A percentile compares a stretch with the other conserved stretches of the same genome.
Evolutionary conservation across 2,113 vertebrate genomes (phyloP).

Genomic region (Fukomys damarensis): DNA sequence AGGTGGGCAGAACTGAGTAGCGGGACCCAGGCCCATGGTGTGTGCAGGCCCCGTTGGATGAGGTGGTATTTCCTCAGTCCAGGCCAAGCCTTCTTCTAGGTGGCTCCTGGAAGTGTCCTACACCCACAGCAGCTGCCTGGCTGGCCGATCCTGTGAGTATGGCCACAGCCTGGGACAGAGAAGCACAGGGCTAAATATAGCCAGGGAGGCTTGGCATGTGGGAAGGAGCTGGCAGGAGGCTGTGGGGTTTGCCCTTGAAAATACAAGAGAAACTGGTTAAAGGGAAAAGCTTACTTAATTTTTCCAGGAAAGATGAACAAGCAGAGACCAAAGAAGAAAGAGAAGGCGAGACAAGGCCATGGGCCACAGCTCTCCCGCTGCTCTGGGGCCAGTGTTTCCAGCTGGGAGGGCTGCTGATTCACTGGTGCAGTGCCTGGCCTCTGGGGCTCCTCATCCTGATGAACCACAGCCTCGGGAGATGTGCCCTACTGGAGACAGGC

Average conservation of each 20-base stretch:
- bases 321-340: slow-evolving; percentile 10
- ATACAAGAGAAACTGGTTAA: slow-evolving; percentile 51
- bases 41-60: background rate
- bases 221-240: background rate
- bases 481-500: accelerated
- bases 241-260: slow-evolving; percentile 1
- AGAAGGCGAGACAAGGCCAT: background rate
- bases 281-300: slow-evolving; percentile 58
- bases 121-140: background rate
- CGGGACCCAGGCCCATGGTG: background rate
- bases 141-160: background rate
- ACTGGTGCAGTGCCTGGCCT: background rate
- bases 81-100: background rate
- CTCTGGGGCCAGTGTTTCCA: background rate
- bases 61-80: background rate
- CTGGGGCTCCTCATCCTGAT: background rate
- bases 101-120: background rate
- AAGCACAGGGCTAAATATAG: background rate
- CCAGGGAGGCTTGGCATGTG: background rate
- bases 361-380: background rate
- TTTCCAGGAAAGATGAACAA: slow-evolving; percentile 66
- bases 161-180: background rate
- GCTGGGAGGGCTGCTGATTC: background rate
- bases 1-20: background rate
- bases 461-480: background rate